Conservation (phyloP, 1,140 invertebrate species). For the Aphis gossypii region DNA sequence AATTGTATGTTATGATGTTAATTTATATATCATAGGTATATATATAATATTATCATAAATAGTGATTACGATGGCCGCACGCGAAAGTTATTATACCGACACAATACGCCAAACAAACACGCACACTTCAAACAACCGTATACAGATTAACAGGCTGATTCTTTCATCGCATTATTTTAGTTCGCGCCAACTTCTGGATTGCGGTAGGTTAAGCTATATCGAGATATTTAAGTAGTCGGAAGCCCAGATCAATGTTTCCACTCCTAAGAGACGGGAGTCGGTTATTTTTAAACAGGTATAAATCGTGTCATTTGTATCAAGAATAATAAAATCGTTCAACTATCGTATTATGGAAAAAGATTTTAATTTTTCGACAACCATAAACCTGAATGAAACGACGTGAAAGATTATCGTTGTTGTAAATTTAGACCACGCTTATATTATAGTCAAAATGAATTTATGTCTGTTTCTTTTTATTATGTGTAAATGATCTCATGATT, state of each 20-base stretch:
- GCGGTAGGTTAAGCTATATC: background rate
- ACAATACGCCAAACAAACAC: background rate
- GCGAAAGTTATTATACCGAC: background rate
- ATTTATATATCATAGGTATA: background rate
- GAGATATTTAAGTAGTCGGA: background rate
- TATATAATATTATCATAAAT: background rate
- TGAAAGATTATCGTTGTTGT: background rate
- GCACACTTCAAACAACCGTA: background rate
- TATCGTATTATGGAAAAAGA: background rate
- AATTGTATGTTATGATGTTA: background rate
- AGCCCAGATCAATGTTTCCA: background rate
- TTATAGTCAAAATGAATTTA: background rate
- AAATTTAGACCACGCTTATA: background rate
- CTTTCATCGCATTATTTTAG: background rate
- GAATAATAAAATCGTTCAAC: background rate
- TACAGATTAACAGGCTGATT: background rate
- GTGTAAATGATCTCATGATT: background rate
- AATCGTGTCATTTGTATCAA: background rate
- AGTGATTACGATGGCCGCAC: background rate
- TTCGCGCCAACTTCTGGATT: background rate
- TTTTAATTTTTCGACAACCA: background rate
- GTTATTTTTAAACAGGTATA: background rate
- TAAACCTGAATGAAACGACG: background rate
- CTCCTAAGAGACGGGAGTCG: background rate
- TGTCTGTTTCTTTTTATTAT: background rate